Conservation (phyloP, 2,888 invertebrate genomes). For the Baronia brevicornis region DNA sequence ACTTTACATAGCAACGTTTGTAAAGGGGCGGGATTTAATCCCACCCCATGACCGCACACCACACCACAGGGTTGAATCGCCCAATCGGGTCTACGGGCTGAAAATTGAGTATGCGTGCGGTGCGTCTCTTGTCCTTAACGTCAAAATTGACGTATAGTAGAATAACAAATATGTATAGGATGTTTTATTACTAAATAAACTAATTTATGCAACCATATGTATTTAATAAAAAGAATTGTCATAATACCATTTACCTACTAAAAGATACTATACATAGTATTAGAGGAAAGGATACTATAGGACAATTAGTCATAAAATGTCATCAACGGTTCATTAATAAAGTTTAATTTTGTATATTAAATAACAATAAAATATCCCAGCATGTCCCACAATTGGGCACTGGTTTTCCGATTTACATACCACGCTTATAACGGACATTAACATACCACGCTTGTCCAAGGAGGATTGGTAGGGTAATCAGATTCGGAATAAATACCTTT, state of each 20-base stretch:
- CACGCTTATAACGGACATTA: no score
- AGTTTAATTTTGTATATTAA: no score
- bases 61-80: slow-evolving; percentile 19
- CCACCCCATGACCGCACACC: slow-evolving; percentile 13
- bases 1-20: slow-evolving; percentile 35
- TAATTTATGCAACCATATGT: background rate
- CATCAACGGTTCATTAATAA: no score
- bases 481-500: no score
- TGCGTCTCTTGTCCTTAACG: slow-evolving; percentile 46
- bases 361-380: no score
- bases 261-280: no score
- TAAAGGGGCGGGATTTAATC: slow-evolving; percentile 36
- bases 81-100: slow-evolving; percentile 41
- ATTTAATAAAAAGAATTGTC: background rate
- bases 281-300: no score
- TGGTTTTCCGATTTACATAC: no score
- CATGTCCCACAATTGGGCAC: no score
- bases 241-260: slow-evolving; percentile 1
- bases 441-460: no score
- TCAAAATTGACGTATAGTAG: slow-evolving; percentile 54
- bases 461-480: no score
- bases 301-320: no score
- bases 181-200: slow-evolving; percentile 21
- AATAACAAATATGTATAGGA: slow-evolving; percentile 42
- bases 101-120: slow-evolving; percentile 58